These are phyloP conservation scores for Molossus molossus DNA, from an alignment of 2,797 vertebrate genomes.

Conservation along the genomic window DNA sequence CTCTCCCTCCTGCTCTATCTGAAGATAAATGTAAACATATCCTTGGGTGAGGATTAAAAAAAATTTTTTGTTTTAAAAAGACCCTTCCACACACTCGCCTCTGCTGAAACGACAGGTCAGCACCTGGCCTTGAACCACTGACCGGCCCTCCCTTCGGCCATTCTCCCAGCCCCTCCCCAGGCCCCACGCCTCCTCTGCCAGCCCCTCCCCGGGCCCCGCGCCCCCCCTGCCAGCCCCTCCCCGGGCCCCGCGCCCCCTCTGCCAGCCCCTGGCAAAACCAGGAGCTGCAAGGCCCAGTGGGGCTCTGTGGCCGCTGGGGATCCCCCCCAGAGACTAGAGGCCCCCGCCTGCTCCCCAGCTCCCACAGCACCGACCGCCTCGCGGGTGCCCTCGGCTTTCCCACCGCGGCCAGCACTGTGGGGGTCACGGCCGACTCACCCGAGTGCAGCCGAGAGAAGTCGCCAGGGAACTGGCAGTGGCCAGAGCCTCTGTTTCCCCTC, in stretches of 20 bases:
- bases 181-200: no score
- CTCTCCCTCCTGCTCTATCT: no score
- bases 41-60: no score
- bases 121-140: no score
- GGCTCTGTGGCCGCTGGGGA: no score
- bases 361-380: not conserved
- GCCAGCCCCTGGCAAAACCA: no score
- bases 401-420: not conserved
- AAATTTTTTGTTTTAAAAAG: no score
- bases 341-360: not conserved
- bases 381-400: not conserved
- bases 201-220: not conserved
- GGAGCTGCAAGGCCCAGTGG: not conserved
- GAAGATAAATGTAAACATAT: no score
- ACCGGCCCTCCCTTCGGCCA: no score
- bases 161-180: no score
- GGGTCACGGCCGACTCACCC: not conserved
- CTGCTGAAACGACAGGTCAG: not conserved
- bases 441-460: not conserved
- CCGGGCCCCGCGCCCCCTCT: no score
- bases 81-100: not conserved
- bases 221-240: not conserved
- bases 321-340: not conserved
- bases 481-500: not conserved
- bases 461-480: rapidly evolving